Evolutionary conservation across 2,113 vertebrate genomes (phyloP), one percentile per base, ranked within the genome.

Genomic region (Maccullochella peelii): DNA sequence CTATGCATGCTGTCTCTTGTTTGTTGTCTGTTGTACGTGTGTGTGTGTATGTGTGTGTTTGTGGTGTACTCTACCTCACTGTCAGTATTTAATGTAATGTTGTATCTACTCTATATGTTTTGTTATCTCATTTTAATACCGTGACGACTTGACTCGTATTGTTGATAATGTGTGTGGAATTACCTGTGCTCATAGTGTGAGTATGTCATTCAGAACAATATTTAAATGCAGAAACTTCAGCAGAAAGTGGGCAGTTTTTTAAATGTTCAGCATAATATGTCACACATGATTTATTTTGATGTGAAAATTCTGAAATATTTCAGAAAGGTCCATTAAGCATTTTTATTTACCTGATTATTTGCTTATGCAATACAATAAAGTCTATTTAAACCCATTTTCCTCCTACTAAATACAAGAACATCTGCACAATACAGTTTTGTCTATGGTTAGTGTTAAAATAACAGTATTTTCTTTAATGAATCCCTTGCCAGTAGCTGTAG

Each of bases 1-100:
- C 77, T 72, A 49, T 93, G 95, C 94, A 95, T 95, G 95, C 89
- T 58, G 52, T 92, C 54, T 90, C 71, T 84, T 78, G 80, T 87
- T 83, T 62, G 80, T 91, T 33, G 76, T 91, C 78, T 88, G 66
- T 49, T 68, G 73, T 79, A 38, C 50, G 40, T 80, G 67, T 82
- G 23, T 55, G 74, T 55, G 84, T 61, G 38, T 21, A 62, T 83
- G 73, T 23, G 40, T 82, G 82, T 86, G 49, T 52, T 23, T 73
- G 54, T 77, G 50, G 55, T 79, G 76, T 83, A 82, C 80, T 59
- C 2, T 77, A 50, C 61, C 63, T 79, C 65, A 66, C 67, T 57
- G 55, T 92, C 62, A 83, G 82, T 88, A 80, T 90, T 89, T 70
- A 73, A 49, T 89, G 86, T 93, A 79, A 90, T 88, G 77, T 82